These are phyloP conservation scores for Poeciliopsis gracilis DNA, from an alignment of 2,797 vertebrate genomes.

Conservation along the genomic window DNA sequence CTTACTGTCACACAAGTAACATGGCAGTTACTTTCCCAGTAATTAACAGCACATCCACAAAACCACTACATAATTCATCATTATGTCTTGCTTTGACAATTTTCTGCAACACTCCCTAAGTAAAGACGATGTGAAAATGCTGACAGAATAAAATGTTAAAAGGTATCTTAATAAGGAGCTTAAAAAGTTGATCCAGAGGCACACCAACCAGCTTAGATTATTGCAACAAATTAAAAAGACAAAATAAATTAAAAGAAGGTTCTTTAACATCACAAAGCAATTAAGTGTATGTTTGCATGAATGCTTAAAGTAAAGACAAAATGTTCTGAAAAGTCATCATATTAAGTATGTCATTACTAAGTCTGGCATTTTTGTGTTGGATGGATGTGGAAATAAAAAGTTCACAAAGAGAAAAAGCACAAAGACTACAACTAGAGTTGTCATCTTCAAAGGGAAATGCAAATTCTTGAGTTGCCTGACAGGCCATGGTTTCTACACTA, in stretches of 20 bases:
- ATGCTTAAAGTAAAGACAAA: not conserved
- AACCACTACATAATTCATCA: conserved; percentile 57
- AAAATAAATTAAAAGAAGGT: not conserved
- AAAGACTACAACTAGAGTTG: not conserved
- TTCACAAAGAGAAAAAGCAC: not conserved
- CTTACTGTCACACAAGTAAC: conserved; percentile 42
- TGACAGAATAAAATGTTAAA: conserved; percentile 14
- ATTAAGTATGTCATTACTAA: not conserved
- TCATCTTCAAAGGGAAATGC: not conserved
- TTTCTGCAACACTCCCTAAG: conserved; percentile 4
- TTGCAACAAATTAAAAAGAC: conserved; percentile 4
- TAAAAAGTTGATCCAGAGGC: not conserved
- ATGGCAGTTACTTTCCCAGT: conserved; percentile 37
- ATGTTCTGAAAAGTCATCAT: not conserved
- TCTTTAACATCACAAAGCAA: not conserved
- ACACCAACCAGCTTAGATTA: not conserved
- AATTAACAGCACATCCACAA: conserved; percentile 53
- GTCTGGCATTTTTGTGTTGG: not conserved
- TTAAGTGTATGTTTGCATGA: not conserved
- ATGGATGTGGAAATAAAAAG: not conserved
- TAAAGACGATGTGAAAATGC: conserved; percentile 29
- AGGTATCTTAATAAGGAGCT: not conserved
- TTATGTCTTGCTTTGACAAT: conserved; percentile 32
- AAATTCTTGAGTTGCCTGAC: not conserved
- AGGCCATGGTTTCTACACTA: not conserved